A percentile compares a stretch with the other conserved stretches of the same genome.
These are phyloP conservation scores for Dissostichus mawsoni DNA, from an alignment of 2,113 vertebrate species.

Conservation along the genomic window DNA sequence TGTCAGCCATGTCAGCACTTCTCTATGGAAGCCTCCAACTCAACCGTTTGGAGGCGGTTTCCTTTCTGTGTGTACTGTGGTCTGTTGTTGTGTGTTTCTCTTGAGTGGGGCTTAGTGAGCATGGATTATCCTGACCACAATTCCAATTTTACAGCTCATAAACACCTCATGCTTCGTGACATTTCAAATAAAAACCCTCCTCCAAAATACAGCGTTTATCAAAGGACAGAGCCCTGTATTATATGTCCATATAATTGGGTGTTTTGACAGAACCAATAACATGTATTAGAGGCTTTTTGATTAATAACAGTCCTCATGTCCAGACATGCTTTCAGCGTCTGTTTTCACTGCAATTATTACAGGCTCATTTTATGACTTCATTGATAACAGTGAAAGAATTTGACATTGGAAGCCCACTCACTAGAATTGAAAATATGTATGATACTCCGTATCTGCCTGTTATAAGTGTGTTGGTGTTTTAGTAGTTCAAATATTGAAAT, in stretches of 20 bases:
- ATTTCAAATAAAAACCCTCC: conserved; percentile 4
- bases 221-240: neutral
- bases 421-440: conserved; percentile 17
- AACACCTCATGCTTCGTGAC: conserved; percentile 11
- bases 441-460: neutral
- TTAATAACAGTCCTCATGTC: conserved; percentile 8
- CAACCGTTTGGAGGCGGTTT: neutral
- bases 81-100: neutral
- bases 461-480: too few relatives aligned
- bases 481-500: neutral
- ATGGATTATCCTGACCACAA: neutral
- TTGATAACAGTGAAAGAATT: neutral
- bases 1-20: neutral
- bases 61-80: neutral
- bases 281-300: conserved; percentile 9
- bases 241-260: neutral
- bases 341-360: conserved; percentile 14
- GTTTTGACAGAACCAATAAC: conserved; percentile 10
- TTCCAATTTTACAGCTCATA: conserved; percentile 5
- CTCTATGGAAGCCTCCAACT: neutral
- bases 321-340: conserved; percentile 24
- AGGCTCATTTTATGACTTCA: conserved; percentile 6
- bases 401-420: neutral
- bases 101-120: neutral
- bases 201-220: neutral